Conservation (phyloP, 2,113 vertebrate genomes). For the Bambusicola thoracicus region DNA sequence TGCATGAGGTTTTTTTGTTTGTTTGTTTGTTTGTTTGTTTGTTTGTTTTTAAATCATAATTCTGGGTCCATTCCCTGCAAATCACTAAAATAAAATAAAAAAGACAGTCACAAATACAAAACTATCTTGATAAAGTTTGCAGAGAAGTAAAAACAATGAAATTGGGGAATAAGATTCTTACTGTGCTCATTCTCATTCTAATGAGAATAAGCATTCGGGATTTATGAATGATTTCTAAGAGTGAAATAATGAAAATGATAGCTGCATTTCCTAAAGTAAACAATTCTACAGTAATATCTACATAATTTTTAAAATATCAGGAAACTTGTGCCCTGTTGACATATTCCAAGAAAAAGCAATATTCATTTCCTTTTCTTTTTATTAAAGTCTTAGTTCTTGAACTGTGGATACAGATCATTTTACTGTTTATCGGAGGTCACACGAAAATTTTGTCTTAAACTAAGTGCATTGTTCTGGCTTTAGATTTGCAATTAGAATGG, state of each 20-base stretch:
- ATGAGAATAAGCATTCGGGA: neutral
- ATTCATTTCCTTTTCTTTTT: conserved; percentile 72
- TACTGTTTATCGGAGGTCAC: conserved; percentile 72
- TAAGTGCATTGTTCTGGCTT: neutral
- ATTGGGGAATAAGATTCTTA: neutral
- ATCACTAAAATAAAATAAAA: neutral
- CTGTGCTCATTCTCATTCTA: neutral
- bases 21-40: no score
- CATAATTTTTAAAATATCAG: conserved; percentile 47
- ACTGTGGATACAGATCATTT: conserved; percentile 46
- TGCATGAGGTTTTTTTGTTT: no score
- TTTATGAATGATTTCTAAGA: neutral
- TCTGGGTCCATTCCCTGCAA: neutral
- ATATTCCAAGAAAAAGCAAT: conserved; percentile 66
- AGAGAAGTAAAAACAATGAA: neutral
- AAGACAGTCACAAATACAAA: neutral
- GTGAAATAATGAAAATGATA: conserved; percentile 51
- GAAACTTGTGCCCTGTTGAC: conserved; percentile 59
- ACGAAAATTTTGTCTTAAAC: conserved; percentile 28
- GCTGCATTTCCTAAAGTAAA: conserved; percentile 57
- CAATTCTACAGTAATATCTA: conserved; percentile 57
- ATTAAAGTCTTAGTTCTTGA: conserved; percentile 77
- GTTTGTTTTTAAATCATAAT: no score
- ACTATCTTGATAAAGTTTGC: neutral
- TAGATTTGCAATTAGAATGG: conserved; percentile 34